Percentiles rank a stretch among this genome's conserved stretches.
Conservation (phyloP, 2,888 invertebrate species). For the Frankliniella fusca region DNA sequence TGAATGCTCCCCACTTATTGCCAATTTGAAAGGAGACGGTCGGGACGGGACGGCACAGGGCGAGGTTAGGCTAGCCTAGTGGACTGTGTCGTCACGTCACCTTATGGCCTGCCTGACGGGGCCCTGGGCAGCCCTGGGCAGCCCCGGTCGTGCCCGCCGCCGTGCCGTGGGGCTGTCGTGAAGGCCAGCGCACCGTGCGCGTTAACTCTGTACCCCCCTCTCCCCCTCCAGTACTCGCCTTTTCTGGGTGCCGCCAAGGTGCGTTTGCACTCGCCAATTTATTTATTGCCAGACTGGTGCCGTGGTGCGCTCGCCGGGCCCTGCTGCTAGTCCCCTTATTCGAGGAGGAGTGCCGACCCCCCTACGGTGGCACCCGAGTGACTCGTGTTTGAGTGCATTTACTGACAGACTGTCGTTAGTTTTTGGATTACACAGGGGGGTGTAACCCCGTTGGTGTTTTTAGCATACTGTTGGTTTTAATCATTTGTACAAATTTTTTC, state of each 20-base stretch:
- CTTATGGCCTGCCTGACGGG: neutral
- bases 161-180: neutral
- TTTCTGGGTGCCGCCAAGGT: neutral
- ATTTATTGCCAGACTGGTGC: neutral
- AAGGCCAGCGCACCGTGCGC: neutral
- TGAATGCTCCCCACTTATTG: neutral
- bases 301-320: neutral
- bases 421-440: neutral
- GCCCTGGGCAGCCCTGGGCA: neutral
- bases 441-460: neutral
- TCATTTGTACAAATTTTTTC: neutral
- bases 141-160: neutral
- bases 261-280: neutral
- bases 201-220: neutral
- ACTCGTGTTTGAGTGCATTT: too few relatives aligned
- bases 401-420: neutral
- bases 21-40: neutral
- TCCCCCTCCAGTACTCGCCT: neutral
- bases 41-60: neutral
- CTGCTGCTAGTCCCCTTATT: neutral
- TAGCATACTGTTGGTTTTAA: neutral
- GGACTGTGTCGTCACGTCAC: neutral
- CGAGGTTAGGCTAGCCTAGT: neutral
- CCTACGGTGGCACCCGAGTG: too few relatives aligned
- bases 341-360: too few relatives aligned